Evolutionary conservation across 2,113 vertebrate species (phyloP), one percentile per base, ranked within the genome.

Genomic region (Gila orcuttii): DNA sequence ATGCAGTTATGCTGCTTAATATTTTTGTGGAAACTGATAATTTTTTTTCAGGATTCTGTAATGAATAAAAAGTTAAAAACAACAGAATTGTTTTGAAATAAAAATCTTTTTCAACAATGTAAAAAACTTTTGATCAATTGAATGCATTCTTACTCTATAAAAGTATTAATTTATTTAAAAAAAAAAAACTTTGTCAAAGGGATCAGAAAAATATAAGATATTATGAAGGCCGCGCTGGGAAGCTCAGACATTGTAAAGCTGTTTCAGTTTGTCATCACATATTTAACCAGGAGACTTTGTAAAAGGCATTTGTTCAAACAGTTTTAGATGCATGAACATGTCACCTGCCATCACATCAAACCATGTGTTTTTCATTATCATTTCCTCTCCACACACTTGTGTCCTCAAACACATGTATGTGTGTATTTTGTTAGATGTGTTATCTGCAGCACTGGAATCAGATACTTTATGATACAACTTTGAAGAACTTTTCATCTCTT

Each of bases 261-360:
- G 7, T 77, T 77, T 77, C 21, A 42, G 74, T 76, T 76, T 76
- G 42, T 55, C 31, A 45, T 62, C 47, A 28, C 71, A 60, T 39
- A 60, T 75, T 42, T 47, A 57, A 57, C 39, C 23, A 23, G 31
- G 28, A 0, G 50, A 42, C 17, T 59, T 79, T 15, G 15, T 89
- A 21, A 62, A 87, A 88, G 82, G 73, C 68, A 74, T 55, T 85
- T 80, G 86, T 90, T 90, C 88, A 83, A 84, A 50, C 89, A 74
- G 84, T 92, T 93, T 90, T 76, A 47, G 47, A 77, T 60, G 50
- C 85, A 86, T 87, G 85, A 90, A 91, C 90, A 86, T 86, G 89
- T 91, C 86, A 89, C 89, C 92, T 91, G 90, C 90, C 89, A 89
- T 76, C 50, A 15, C 21, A 21, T 66, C 73, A 86, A 50, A n/a